Base-by-base conservation (phyloP, 2,888 invertebrate species). In the Watsonalla cultraria region DNA sequence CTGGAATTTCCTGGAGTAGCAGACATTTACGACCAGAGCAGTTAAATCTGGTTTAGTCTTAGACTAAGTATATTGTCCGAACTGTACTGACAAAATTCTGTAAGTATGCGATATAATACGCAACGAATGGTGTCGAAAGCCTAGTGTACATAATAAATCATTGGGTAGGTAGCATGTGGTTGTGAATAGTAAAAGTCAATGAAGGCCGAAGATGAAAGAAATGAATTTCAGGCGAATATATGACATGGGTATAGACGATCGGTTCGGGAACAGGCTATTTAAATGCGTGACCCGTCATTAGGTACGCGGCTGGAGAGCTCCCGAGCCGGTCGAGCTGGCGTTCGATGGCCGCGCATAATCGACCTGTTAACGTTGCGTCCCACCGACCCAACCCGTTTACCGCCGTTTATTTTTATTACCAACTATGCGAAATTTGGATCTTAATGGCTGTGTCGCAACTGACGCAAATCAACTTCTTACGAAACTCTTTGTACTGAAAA, bases 281-380 rank as follows among this genome's bases (percentile, higher is more conserved):
- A 84, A 89, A 89, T 90, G 84, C 86, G 87, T 79, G 82, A 80
- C 82, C 84, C 84, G 81, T 86, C 86, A 90, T 89, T 86, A 88
- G 82, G 80, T 70, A 71, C 73, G 76, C 74, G 68, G 72, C 61
- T 68, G 65, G 66, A 73, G 69, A 64, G 72, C 70, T 69, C 72
- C 74, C 74, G 73, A 71, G 70, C 70, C 78, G 70, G 72, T 73
- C 66, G 72, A 78, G 74, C 75, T 74, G 79, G 72, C 74, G 71
- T 75, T 77, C 78, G 80, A 85, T 82, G 78, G 80, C 73, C 74
- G 78, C 83, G 79, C 78, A 86, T 88, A 86, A 86, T 88, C 86
- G 85, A 80, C 82, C 86, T 82, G 82, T 82, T 87, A 84, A 84
- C 84, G 74, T 81, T 79, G 78, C 76, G 72, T 66, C 77, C 68